Conservation (phyloP, 2,113 vertebrate genomes). For the Conger conger region DNA sequence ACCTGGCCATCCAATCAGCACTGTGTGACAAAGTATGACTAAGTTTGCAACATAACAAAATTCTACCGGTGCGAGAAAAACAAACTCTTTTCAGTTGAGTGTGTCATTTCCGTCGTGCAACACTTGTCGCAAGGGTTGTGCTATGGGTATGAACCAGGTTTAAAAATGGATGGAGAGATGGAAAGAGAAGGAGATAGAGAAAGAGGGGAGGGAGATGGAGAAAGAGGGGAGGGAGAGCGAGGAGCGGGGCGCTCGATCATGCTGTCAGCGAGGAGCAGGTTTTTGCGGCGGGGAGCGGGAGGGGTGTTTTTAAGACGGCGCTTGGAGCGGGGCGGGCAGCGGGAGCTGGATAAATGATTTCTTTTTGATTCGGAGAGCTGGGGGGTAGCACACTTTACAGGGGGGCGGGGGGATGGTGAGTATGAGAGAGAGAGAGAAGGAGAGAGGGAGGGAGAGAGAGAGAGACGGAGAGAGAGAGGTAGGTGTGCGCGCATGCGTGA, state of each 20-base stretch:
- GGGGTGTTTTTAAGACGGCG: constrained; percentile 59
- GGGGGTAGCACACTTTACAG: constrained; percentile 35
- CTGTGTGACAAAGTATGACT: no score
- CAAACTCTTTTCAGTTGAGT: no score
- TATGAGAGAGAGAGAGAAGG: neutral
- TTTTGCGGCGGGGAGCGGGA: constrained; percentile 31
- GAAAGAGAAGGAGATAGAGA: constrained; percentile 49
- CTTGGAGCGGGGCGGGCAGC: constrained; percentile 48
- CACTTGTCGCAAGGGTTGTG: no score
- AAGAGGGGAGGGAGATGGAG: constrained; percentile 30
- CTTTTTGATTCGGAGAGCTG: constrained; percentile 58
- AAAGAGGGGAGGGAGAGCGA: constrained; percentile 44
- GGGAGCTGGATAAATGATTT: constrained; percentile 65
- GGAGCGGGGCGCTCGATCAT: constrained; percentile 64
- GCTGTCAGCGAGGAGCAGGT: constrained; percentile 63
- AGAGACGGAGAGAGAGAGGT: no score
- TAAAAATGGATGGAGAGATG: constrained; percentile 46
- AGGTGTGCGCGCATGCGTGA: no score
- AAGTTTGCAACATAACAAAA: no score
- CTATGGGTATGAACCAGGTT: no score
- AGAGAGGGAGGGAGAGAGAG: no score
- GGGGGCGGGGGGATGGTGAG: constrained; percentile 27
- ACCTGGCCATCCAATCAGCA: no score
- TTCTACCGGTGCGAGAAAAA: no score
- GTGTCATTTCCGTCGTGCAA: no score